Evolutionary conservation across 1,140 invertebrate genomes (phyloP), one percentile per base, ranked within the genome.

Genomic region (Coelopa frigida): DNA sequence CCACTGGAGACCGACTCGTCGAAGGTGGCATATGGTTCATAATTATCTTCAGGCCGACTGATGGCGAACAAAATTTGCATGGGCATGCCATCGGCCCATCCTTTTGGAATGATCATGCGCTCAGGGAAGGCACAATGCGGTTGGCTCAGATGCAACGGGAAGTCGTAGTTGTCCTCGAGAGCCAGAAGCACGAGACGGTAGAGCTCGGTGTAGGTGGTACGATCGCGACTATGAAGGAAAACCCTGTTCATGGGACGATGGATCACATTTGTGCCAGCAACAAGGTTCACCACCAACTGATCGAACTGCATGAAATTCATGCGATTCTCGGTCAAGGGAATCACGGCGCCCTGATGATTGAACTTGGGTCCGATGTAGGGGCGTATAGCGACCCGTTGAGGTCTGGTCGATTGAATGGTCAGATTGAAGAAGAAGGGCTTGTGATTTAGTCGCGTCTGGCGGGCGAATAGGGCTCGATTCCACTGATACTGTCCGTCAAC

Each of bases 341-440:
- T n/a, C n/a, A n/a, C n/a, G n/a, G n/a, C n/a, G n/a, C n/a, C n/a
- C n/a, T n/a, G n/a, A n/a, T n/a, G n/a, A n/a, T n/a, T n/a, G n/a
- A n/a, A n/a, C n/a, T n/a, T n/a, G n/a, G n/a, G n/a, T n/a, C n/a
- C n/a, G n/a, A n/a, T n/a, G n/a, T n/a, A n/a, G n/a, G n/a, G n/a
- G n/a, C n/a, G n/a, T n/a, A n/a, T n/a, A n/a, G n/a, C n/a, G n/a
- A n/a, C n/a, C n/a, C n/a, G n/a, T n/a, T n/a, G n/a, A n/a, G n/a
- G n/a, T n/a, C n/a, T n/a, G n/a, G n/a, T 69, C 56, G 48, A 59
- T 43, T 70, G 66, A 8, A 76, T 55, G 35, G 67, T 61, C 47
- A 77, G 58, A 12, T 56, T 71, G 53, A 78, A 72, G 45, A 65
- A 73, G 71, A 78, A 83, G 8, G 73, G 72, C 47, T 78, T 75